Base-by-base conservation (phyloP, 1,140 invertebrate genomes). In the Drosophila kohkoa region DNA sequence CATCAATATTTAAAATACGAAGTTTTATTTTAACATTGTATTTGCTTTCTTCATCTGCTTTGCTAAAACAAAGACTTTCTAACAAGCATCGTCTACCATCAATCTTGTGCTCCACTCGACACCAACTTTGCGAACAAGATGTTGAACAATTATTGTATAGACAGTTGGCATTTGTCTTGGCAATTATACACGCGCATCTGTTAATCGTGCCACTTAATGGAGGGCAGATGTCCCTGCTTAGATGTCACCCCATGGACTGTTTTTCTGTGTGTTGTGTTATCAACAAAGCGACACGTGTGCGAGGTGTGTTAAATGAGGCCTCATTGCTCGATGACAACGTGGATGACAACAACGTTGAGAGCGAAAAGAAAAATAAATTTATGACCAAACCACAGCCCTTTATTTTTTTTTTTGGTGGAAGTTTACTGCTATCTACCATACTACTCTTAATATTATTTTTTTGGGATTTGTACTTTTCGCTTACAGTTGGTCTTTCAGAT, bases 401-500 rank as follows among this genome's bases (percentile, higher is more conserved):
- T 60, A 38, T 4, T 45, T 43, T 32, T 35, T n/a, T n/a, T n/a
- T n/a, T n/a, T n/a, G n/a, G 30, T 67, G 28, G 54, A 59, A 41
- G 10, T 35, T 32, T 8, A 7, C 0, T 3, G 32, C 11, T 45
- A 46, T 38, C 8, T 51, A 46, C 65, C 54, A 68, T 49, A 52
- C 71, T 68, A 68, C 41, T 60, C 20, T 25, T 51, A 5, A 38
- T 30, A 25, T 25, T 25, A 25, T n/a, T 30, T 13, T 11, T 51
- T 66, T 59, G 25, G 41, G 57, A 46, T 67, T 59, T 55, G 20
- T 38, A 4, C n/a, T 13, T 35, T 13, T 59, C 35, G 60, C 72
- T 66, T 72, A 65, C 71, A 68, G 49, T 25, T 43, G 30, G 51
- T 16, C 13, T 71, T 25, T 13, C 38, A 30, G 60, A 57, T 65